phyloP scores from a whole-genome alignment of 2,888 invertebrate genomes.

The Aphodius granarius region DNA sequence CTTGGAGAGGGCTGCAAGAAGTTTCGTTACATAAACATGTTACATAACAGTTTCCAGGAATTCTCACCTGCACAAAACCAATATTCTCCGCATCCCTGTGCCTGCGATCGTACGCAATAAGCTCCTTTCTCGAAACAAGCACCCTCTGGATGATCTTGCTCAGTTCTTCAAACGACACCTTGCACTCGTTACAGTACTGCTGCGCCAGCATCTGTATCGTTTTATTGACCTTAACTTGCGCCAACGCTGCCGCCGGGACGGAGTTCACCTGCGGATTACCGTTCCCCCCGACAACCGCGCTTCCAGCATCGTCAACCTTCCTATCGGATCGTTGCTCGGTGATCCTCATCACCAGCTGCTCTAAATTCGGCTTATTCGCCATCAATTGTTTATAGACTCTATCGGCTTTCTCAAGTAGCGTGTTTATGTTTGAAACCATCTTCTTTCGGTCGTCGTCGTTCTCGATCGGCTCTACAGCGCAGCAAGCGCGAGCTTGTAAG shows the following conservation, averaged over 20 bases:
- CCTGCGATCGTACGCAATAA: conserved; percentile 87
- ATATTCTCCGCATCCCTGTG: conserved; percentile 65
- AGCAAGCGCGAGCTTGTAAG: conserved; percentile 86
- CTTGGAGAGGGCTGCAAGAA: conserved; percentile 14
- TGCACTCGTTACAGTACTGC: conserved; percentile 94
- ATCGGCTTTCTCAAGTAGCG: conserved; percentile 91
- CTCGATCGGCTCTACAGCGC: conserved; percentile 96
- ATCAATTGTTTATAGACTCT: conserved; percentile 89
- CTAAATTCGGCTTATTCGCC: conserved; percentile 86
- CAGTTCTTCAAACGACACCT: conserved; percentile 92
- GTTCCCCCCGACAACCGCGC: conserved; percentile 26
- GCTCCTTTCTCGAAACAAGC: conserved; percentile 85
- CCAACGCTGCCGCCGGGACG: conserved; percentile 32
- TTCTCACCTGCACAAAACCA: conserved; percentile 2
- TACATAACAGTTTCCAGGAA: conserved; percentile 18
- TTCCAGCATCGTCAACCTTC: conserved; percentile 52
- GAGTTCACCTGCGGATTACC: conserved; percentile 35
- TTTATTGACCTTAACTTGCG: conserved; percentile 71
- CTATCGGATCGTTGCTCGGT: conserved; percentile 83
- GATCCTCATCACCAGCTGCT: conserved; percentile 82
- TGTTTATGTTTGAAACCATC: conserved; percentile 89
- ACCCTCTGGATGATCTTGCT: conserved; percentile 89
- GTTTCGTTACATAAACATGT: background rate
- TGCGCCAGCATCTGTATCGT: conserved; percentile 93
- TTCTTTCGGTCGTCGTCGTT: conserved; percentile 96